Conservation (phyloP, 2,797 vertebrate genomes). For the Eulemur mongoz region DNA sequence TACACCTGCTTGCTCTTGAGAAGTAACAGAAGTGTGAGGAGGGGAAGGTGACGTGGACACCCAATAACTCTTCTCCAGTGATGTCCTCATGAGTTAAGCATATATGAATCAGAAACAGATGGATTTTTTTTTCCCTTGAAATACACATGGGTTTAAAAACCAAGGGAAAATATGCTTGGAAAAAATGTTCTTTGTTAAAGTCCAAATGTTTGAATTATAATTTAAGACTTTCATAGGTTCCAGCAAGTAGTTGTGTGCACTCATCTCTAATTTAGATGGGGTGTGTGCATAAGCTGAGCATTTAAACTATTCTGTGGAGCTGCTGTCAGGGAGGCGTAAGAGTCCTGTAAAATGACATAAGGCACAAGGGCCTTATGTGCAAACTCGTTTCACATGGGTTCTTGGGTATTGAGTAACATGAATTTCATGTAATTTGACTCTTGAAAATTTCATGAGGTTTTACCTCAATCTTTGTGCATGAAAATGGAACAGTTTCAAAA, state of each 20-base stretch:
- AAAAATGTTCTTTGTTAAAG: constrained; percentile 66
- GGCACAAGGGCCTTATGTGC: constrained; percentile 76
- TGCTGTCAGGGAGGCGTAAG: constrained; percentile 66
- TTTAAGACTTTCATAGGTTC: constrained; percentile 62
- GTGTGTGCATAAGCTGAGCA: constrained; percentile 59
- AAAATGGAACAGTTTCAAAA: constrained; percentile 71
- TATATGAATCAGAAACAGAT: constrained; percentile 74
- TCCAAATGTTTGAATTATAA: constrained; percentile 65
- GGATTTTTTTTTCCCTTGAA: constrained; percentile 17
- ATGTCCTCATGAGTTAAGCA: constrained; percentile 68
- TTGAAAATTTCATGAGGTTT: constrained; percentile 71
- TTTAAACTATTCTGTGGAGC: constrained; percentile 58
- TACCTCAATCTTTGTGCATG: constrained; percentile 58
- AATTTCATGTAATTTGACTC: constrained; percentile 77
- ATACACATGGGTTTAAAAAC: constrained; percentile 69
- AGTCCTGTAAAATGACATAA: constrained; percentile 75
- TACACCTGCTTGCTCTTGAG: constrained; percentile 61
- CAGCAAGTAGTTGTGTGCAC: constrained; percentile 57
- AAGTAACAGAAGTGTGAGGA: neutral
- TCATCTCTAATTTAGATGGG: constrained; percentile 70
- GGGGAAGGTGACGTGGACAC: constrained; percentile 20
- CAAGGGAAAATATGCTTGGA: constrained; percentile 61
- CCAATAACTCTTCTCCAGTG: constrained; percentile 59
- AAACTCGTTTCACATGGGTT: constrained; percentile 77
- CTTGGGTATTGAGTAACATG: constrained; percentile 74